phyloP scores from a whole-genome alignment of 92 coral and sea anemone species.

The Zoanthus sansibaricus region DNA sequence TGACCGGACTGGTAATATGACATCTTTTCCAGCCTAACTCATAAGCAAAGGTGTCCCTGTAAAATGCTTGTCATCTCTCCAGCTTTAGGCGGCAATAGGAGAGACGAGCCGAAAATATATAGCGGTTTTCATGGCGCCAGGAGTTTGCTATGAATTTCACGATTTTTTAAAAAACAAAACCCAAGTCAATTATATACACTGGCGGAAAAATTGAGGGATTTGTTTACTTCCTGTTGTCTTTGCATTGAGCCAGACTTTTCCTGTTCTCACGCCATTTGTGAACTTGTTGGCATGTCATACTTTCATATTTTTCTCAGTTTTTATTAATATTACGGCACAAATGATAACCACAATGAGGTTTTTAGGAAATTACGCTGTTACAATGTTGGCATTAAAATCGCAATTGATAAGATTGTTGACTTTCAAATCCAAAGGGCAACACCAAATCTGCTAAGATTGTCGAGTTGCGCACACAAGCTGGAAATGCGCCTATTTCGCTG shows the following conservation, averaged over 20 bases:
- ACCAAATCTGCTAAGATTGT: too few species aligned
- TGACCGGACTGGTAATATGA: too few species aligned
- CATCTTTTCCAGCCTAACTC: background rate
- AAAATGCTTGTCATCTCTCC: background rate
- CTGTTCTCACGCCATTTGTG: conserved; percentile 34
- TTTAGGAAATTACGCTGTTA: too few species aligned
- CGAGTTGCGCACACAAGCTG: too few species aligned
- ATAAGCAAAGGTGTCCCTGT: background rate
- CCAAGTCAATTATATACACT: too few species aligned
- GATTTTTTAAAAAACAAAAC: background rate
- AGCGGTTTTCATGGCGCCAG: background rate
- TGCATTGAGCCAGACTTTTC: conserved; percentile 1
- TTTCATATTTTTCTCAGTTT: background rate
- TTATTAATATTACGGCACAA: background rate
- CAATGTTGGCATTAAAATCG: too few species aligned
- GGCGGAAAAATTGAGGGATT: background rate
- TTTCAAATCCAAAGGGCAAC: too few species aligned
- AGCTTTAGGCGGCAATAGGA: background rate
- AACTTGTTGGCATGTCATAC: conserved; percentile 8
- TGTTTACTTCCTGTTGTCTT: conserved; percentile 31
- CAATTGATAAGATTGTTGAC: too few species aligned
- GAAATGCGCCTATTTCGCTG: too few species aligned
- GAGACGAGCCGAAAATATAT: background rate
- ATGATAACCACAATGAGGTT: background rate
- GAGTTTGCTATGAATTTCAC: background rate